Base-by-base conservation (phyloP, 1,140 invertebrate species). In the Eupristina koningsbergeri region DNA sequence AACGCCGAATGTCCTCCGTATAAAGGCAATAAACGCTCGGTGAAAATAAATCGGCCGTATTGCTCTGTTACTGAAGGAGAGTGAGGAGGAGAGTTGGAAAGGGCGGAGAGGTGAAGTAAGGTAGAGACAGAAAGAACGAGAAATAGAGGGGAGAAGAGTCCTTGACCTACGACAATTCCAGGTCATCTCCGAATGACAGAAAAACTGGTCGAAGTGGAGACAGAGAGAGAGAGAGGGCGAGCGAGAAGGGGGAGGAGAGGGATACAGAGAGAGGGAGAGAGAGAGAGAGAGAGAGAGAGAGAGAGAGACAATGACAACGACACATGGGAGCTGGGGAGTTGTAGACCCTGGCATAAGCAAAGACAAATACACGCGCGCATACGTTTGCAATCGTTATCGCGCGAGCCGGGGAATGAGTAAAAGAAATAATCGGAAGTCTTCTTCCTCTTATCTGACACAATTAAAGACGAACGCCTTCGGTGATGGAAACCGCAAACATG, bases 141-240 rank as follows among this genome's bases (percentile, higher is more conserved):
- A n/a, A n/a, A n/a, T n/a, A n/a, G n/a, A n/a, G n/a, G 8, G 41
- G 7, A 45, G 31, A 34, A 45, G 50, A 80, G 83, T 84, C 83
- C 83, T 84, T 84, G 83, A 84, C 83, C 77, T 84, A 80, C 78
- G 83, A 84, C 83, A 69, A 84, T 84, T 84, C 69, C 83, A 80
- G 83, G 83, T 84, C 78, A 84, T 84, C 78, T 76, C 69, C 78
- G 53, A 80, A 75, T 75, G 71, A 84, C 45, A 81, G 83, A 84
- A 84, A 75, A 84, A 77, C 76, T 69, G 78, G 41, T 63, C 22
- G 82, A 73, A 63, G n/a, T 6, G 58, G 63, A 39, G 74, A 83
- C 26, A 69, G 74, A 58, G 41, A 41, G 6, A 45, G 41, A 45
- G 41, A 45, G n/a, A 53, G 39, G 74, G 29, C 29, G 53, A 34